phyloP scores from a whole-genome alignment of 2,888 invertebrate species.

The Ischnura elegans region DNA sequence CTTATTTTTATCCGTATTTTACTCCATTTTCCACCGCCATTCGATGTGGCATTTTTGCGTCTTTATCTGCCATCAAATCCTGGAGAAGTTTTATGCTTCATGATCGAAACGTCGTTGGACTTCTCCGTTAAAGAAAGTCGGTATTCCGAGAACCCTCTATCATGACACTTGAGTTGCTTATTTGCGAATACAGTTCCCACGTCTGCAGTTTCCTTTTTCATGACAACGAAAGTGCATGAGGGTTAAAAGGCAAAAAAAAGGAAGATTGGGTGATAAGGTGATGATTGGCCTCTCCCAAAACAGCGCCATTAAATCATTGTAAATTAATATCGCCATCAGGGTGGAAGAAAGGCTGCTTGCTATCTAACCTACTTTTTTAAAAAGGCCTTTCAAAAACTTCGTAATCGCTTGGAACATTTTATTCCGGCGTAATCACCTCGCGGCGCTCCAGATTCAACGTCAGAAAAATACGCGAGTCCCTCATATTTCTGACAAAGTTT shows the following conservation, averaged over 20 bases:
- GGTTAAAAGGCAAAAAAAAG: background rate
- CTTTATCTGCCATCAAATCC: no score
- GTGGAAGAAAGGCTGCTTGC: background rate
- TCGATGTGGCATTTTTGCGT: no score
- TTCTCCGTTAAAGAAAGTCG: no score
- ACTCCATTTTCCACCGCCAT: no score
- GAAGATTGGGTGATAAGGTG: background rate
- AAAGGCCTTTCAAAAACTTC: conserved; percentile 17
- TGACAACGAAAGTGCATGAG: background rate
- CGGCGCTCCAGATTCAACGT: background rate
- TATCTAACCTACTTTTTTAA: background rate
- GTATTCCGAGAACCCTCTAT: no score
- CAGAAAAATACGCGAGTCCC: background rate
- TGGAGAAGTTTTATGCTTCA: no score
- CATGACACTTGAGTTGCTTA: background rate
- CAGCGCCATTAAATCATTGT: background rate
- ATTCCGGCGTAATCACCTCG: background rate
- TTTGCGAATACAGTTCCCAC: background rate
- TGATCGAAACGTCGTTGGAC: no score
- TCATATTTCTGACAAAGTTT: background rate
- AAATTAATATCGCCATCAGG: background rate
- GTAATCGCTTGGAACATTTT: background rate
- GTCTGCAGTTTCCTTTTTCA: background rate
- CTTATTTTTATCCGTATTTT: no score
- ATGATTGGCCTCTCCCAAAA: background rate